Evolutionary conservation across 2,113 vertebrate species (phyloP).

Genomic region (Lophius piscatorius): DNA sequence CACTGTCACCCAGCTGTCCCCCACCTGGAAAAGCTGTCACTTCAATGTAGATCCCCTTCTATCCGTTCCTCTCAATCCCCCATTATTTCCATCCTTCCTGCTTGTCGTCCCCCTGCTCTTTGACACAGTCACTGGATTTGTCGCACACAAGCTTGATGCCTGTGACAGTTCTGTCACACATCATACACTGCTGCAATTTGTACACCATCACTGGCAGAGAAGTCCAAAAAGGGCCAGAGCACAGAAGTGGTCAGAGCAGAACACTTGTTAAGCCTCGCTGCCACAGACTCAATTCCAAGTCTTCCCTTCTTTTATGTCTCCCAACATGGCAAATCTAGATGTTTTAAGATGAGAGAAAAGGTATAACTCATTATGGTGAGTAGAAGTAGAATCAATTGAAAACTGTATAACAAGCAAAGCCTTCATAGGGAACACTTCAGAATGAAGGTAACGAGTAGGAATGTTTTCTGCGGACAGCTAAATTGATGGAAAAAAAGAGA

Average conservation of each 20-base stretch:
- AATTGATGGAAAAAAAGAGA: too few relatives aligned
- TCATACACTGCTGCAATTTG: conserved; percentile 43
- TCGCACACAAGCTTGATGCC: conserved; percentile 36
- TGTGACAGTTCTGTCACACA: conserved; percentile 60
- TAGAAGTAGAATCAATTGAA: too few relatives aligned
- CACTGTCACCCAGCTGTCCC: conserved; percentile 55
- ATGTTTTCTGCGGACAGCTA: background rate
- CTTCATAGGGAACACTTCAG: background rate
- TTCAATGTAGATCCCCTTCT: conserved; percentile 4
- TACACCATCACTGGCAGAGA: background rate
- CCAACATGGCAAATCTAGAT: conserved; percentile 7
- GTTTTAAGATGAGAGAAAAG: background rate
- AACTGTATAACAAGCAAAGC: background rate
- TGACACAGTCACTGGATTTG: conserved; percentile 36
- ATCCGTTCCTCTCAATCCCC: background rate
- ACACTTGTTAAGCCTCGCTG: conserved; percentile 38
- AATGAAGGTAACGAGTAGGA: background rate
- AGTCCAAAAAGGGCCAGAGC: conserved; percentile 2
- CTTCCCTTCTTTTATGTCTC: conserved; percentile 6
- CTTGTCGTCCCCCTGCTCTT: conserved; percentile 7
- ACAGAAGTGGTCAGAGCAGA: conserved; percentile 25
- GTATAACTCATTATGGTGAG: too few relatives aligned
- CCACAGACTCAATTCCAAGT: background rate
- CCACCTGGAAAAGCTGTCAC: conserved; percentile 59
- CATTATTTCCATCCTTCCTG: conserved; percentile 1